These are phyloP conservation scores for Cyphomyrmex costatus DNA, from an alignment of 1,140 invertebrate species.

Conservation along the genomic window DNA sequence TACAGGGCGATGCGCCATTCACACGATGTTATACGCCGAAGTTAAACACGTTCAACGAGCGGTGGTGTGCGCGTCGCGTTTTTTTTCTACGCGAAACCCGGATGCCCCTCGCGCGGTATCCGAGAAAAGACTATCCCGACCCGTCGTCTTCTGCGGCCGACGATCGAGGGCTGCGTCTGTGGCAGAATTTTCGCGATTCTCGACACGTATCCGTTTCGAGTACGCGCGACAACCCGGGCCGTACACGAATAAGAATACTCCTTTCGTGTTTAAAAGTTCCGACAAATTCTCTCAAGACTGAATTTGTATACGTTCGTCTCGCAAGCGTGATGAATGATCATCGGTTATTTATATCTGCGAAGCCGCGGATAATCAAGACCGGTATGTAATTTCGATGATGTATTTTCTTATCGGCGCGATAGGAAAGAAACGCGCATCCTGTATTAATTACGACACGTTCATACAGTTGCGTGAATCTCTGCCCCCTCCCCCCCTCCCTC, in stretches of 20 bases:
- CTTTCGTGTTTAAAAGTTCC: too few relatives aligned
- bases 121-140: neutral
- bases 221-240: neutral
- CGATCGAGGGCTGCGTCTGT: neutral
- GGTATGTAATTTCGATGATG: slow-evolving; percentile 2
- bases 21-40: slow-evolving; percentile 59
- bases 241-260: neutral
- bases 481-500: neutral
- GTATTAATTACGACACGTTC: slow-evolving; percentile 23
- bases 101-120: neutral
- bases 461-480: neutral
- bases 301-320: neutral
- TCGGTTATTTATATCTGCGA: slow-evolving; percentile 25
- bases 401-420: slow-evolving; percentile 11
- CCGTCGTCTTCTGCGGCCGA: neutral
- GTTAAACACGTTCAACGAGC: slow-evolving; percentile 48
- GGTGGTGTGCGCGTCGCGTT: slow-evolving; percentile 22
- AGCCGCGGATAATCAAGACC: neutral
- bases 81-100: slow-evolving; percentile 42
- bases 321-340: slow-evolving; percentile 32
- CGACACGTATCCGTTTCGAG: neutral
- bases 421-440: slow-evolving; percentile 14
- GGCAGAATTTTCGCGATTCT: neutral
- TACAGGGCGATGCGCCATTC: slow-evolving; percentile 70
- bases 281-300: neutral